These are phyloP conservation scores for Corynorhinus townsendii DNA, from an alignment of 2,113 vertebrate species.

Conservation along the genomic window DNA sequence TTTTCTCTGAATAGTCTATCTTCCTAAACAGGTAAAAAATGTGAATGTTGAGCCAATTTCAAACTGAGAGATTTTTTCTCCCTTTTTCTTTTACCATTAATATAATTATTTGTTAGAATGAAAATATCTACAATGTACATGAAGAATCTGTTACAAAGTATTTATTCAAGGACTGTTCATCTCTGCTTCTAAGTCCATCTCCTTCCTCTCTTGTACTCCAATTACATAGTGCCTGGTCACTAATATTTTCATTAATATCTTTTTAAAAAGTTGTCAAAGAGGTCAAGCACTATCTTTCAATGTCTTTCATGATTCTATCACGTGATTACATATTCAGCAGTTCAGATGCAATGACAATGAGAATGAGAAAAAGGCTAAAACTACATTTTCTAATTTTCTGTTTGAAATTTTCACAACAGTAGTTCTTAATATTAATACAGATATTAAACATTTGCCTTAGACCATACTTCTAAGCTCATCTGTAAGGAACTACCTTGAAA, in stretches of 20 bases:
- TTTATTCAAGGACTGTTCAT: not conserved
- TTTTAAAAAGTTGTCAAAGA: not conserved
- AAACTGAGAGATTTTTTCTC: accelerated
- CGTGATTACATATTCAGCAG: not conserved
- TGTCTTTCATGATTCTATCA: not conserved
- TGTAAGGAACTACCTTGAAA: not conserved
- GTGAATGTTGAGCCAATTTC: not conserved
- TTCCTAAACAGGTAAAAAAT: not conserved
- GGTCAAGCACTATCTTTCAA: not conserved
- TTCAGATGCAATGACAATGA: not conserved
- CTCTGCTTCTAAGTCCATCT: not conserved
- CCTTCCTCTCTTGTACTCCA: not conserved
- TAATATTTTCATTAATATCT: not conserved
- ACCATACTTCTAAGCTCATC: not conserved
- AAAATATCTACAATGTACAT: not conserved
- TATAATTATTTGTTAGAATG: not conserved
- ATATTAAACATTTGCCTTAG: not conserved
- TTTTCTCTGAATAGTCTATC: not conserved
- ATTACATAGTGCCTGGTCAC: not conserved
- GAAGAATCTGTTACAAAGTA: not conserved
- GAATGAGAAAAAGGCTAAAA: not conserved
- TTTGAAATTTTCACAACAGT: not conserved
- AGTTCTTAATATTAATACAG: not conserved
- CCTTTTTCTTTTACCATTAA: not conserved
- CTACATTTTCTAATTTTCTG: not conserved